A percentile compares a stretch with the other conserved stretches of the same genome.
Evolutionary conservation across 2,797 vertebrate genomes (phyloP).

Genomic region (Macropodus opercularis): DNA sequence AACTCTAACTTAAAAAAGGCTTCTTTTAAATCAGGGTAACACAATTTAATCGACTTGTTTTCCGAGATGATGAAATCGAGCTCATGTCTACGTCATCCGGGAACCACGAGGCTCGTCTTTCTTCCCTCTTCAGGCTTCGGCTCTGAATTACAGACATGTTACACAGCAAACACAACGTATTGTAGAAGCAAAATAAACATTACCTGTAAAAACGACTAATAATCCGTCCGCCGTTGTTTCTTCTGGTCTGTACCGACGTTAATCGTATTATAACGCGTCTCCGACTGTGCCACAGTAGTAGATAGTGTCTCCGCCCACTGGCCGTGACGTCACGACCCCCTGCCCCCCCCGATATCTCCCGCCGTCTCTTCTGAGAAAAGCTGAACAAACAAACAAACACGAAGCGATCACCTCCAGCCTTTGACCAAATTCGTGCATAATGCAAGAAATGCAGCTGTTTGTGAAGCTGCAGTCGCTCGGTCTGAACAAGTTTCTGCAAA

Average conservation of each 20-base stretch:
- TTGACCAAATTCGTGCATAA: slow-evolving; percentile 5
- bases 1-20: too few relatives aligned
- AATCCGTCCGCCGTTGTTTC: background rate
- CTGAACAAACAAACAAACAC: background rate
- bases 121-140: too few relatives aligned
- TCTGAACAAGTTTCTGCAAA: too few relatives aligned
- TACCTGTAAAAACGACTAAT: slow-evolving; percentile 45
- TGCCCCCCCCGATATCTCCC: background rate
- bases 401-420: background rate
- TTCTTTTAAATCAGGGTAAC: too few relatives aligned
- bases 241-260: background rate
- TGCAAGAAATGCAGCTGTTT: background rate
- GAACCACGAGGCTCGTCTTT: slow-evolving; percentile 8
- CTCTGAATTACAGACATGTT: too few relatives aligned
- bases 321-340: too few relatives aligned
- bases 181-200: background rate
- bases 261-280: background rate
- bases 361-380: background rate
- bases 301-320: slow-evolving; percentile 36
- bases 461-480: too few relatives aligned
- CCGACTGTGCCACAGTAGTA: slow-evolving; percentile 37
- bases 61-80: slow-evolving; percentile 39
- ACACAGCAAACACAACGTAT: too few relatives aligned
- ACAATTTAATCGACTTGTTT: too few relatives aligned
- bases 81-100: slow-evolving; percentile 18